Conservation (phyloP, 2,888 invertebrate species). For the Epistrophe eligans region DNA sequence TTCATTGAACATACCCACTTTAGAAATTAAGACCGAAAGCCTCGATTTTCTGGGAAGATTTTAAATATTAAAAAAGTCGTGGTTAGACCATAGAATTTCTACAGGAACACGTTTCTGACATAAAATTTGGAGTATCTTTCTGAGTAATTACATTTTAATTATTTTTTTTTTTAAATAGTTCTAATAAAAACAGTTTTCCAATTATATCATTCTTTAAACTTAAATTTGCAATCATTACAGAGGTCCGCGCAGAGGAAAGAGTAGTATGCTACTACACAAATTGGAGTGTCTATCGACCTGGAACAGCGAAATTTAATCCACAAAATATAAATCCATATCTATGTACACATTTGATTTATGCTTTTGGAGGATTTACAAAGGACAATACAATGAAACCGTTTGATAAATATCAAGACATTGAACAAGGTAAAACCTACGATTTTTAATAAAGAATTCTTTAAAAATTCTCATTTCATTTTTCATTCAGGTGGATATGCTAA, state of each 20-base stretch:
- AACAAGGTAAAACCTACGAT: constrained; percentile 88
- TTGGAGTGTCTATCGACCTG: constrained; percentile 96
- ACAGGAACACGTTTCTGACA: too few species aligned
- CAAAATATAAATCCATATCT: constrained; percentile 97
- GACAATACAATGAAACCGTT: constrained; percentile 96
- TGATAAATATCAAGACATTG: constrained; percentile 97
- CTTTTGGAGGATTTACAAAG: constrained; percentile 96
- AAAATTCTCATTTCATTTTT: background rate
- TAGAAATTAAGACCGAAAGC: too few species aligned
- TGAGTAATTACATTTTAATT: too few species aligned
- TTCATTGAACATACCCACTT: too few species aligned
- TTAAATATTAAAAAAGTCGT: too few species aligned
- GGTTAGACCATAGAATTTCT: too few species aligned
- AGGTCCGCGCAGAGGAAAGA: constrained; percentile 86
- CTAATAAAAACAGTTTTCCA: too few species aligned
- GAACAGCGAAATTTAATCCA: constrained; percentile 95
- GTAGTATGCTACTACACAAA: constrained; percentile 97
- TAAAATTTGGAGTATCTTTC: too few species aligned
- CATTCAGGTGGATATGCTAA: constrained; percentile 94
- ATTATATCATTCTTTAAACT: background rate
- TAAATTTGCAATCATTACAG: constrained; percentile 72
- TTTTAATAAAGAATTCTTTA: background rate
- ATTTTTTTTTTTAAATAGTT: too few species aligned
- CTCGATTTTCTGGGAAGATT: too few species aligned
- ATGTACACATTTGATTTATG: constrained; percentile 96